phyloP scores from a whole-genome alignment of 2,113 vertebrate genomes.

The Phyllostomus hastatus region DNA sequence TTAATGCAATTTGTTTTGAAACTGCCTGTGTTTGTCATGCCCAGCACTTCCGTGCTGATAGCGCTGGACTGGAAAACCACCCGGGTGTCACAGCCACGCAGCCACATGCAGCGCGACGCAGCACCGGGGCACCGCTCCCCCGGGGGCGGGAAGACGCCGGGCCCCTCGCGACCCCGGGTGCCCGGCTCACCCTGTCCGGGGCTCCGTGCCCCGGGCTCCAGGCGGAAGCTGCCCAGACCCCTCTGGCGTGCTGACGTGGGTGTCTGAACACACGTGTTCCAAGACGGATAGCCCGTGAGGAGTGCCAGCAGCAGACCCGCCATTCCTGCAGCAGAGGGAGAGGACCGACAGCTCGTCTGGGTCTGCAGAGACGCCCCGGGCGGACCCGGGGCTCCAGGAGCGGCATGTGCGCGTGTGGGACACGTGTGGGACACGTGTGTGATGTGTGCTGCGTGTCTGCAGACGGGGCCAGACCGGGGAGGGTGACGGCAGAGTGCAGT shows the following conservation, averaged over 20 bases:
- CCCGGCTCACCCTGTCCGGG: neutral
- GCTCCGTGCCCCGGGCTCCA: neutral
- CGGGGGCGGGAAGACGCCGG: neutral
- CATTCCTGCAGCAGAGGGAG: accelerated
- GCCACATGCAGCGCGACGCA: too few relatives aligned
- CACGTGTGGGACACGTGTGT: accelerated
- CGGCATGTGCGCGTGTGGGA: accelerated
- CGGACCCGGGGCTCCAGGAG: accelerated
- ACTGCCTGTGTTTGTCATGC: neutral
- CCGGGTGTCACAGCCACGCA: accelerated
- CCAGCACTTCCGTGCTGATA: neutral
- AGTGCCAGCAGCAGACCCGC: accelerated
- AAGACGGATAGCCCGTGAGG: accelerated
- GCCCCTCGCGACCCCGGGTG: neutral
- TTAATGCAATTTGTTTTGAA: neutral
- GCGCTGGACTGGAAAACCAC: neutral
- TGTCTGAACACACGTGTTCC: neutral
- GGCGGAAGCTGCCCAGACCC: neutral
- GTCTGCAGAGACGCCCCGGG: neutral
- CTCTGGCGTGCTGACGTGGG: neutral
- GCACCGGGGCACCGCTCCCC: neutral
- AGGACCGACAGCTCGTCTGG: accelerated
- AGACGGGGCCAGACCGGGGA: neutral
- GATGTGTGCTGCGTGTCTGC: neutral
- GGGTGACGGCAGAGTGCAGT: neutral